A percentile compares a stretch with the other conserved stretches of the same genome.
phyloP scores from a whole-genome alignment of 2,113 vertebrate species.

The Macquaria australasica region DNA sequence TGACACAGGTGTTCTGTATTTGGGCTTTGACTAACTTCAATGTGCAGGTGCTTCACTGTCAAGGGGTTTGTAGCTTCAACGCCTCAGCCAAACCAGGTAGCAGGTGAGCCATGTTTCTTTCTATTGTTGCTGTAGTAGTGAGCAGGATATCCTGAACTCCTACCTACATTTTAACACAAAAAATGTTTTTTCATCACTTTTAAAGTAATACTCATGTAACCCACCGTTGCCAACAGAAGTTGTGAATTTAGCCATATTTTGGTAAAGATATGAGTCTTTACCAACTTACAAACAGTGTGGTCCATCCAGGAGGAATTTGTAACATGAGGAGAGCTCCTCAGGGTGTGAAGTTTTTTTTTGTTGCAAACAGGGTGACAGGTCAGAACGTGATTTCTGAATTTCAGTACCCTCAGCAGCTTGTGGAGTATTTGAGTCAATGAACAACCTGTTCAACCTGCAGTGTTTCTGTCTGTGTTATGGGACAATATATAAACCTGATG shows the following conservation, averaged over 20 bases:
- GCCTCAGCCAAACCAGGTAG: not conserved
- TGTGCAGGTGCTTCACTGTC: not conserved
- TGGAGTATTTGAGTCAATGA: not conserved
- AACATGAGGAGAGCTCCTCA: constrained; percentile 20
- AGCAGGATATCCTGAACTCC: not conserved
- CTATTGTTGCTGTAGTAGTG: not conserved
- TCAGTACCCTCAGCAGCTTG: not conserved
- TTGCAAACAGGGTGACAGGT: constrained; percentile 21
- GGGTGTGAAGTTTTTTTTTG: not conserved
- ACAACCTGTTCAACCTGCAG: not conserved
- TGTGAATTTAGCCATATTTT: not conserved
- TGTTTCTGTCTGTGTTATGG: not conserved
- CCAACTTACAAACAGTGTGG: no score
- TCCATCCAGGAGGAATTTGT: constrained; percentile 30
- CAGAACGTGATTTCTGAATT: constrained; percentile 23
- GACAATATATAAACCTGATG: not conserved
- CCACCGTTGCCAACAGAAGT: not conserved
- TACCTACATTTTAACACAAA: no score
- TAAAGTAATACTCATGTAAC: not conserved
- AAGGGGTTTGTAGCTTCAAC: not conserved
- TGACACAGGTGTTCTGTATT: not conserved
- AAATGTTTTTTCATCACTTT: not conserved
- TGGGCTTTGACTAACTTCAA: not conserved
- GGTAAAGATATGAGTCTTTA: not conserved
- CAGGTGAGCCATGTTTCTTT: not conserved